A percentile compares a stretch with the other conserved stretches of the same genome.
These are phyloP conservation scores for Micronycteris hirsuta DNA, from an alignment of 2,113 vertebrate species.

Conservation along the genomic window DNA sequence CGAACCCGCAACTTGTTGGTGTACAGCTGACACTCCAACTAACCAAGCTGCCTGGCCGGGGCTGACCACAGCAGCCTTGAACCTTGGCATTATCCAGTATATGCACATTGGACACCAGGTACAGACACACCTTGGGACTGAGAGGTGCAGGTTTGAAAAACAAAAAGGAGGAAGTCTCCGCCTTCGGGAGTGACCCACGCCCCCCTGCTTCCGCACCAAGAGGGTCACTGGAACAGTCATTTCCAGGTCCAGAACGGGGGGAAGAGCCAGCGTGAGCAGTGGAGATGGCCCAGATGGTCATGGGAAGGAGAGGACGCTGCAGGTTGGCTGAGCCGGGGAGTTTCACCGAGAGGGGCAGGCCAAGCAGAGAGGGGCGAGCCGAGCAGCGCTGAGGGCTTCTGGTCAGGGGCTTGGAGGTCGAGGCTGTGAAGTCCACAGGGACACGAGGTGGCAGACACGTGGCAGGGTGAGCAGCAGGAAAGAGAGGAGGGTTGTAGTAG, in stretches of 20 bases:
- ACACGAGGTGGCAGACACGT: neutral
- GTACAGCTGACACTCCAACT: neutral
- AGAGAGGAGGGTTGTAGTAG: neutral
- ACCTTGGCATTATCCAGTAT: neutral
- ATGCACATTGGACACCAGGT: neutral
- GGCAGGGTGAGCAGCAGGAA: neutral
- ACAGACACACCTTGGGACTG: neutral
- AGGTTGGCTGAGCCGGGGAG: neutral
- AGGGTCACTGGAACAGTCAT: neutral
- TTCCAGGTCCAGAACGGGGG: neutral
- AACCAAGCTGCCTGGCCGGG: neutral
- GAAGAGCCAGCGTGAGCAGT: neutral
- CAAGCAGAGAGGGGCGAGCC: neutral
- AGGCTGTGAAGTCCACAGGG: neutral
- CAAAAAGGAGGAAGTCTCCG: neutral
- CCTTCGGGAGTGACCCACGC: no score
- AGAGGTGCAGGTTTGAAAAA: neutral
- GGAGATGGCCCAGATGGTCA: neutral
- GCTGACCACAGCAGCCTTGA: neutral
- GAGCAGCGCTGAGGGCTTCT: neutral
- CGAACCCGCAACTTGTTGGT: neutral
- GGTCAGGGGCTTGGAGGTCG: neutral
- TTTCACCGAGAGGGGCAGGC: neutral
- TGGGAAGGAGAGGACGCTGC: neutral
- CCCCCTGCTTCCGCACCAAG: no score